Base-by-base conservation (phyloP, 2,888 invertebrate species). In the Criorhina ranunculi region DNA sequence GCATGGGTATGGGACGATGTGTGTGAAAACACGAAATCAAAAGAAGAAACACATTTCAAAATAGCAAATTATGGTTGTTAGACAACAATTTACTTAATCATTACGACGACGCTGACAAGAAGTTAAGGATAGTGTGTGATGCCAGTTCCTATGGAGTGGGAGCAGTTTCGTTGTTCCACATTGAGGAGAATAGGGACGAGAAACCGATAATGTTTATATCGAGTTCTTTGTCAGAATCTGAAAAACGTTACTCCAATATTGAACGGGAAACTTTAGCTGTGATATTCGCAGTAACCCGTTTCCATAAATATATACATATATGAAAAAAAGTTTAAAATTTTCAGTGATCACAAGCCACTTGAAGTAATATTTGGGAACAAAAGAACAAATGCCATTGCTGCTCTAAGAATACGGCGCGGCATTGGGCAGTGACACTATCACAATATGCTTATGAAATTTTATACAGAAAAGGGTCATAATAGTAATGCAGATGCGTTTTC, bases 1-100 rank as follows among this genome's bases (percentile, higher is more conserved):
- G 24, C 37, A 12, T 88, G 77, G 67, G 35, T 31, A 31, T 87
- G 87, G 78, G 59, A 59, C 29, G 29, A 59, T 7, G 6, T 7
- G 6, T 55, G 53, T 55, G 66, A 40, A 40, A 67, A 31, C n/a
- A n/a, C n/a, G n/a, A n/a, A n/a, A n/a, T n/a, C n/a, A n/a, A n/a
- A n/a, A n/a, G n/a, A n/a, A n/a, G n/a, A n/a, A n/a, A n/a, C 2
- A 42, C 53, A 15, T 67, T 67, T 53, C 53, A 67, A 53, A 15
- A 53, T 2, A 67, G 66, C 19, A 67, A 67, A 31, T 6, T 42
- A n/a, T 67, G 53, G 40, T 15, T 67, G 9, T 17, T 42, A 7
- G 42, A 53, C 2, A 67, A 31, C 6, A 67, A 29, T 53, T 53
- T 67, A 24, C 42, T 81, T 0, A 62, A 15, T 1, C 57, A 57